phyloP scores from a whole-genome alignment of 2,888 invertebrate species.

The Tipula unca region DNA sequence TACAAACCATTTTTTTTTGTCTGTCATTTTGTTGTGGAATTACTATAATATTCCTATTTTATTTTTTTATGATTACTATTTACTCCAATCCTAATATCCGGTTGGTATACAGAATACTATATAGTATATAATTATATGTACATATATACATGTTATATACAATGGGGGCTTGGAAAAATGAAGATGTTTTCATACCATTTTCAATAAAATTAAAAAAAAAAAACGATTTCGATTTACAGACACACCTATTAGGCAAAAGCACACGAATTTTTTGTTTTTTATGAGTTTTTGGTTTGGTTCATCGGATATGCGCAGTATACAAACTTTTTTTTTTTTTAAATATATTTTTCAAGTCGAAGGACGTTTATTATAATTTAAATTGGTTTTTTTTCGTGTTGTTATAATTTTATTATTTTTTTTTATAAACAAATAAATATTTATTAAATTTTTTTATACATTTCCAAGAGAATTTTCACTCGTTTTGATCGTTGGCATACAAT shows the following conservation, averaged over 20 bases:
- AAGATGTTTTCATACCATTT: not conserved
- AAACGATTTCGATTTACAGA: not conserved
- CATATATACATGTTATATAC: not conserved
- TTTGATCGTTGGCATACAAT: not conserved
- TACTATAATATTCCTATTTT: not conserved
- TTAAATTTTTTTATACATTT: not conserved
- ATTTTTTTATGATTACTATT: not conserved
- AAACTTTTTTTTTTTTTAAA: not conserved
- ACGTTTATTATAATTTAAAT: not conserved
- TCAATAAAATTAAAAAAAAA: not conserved
- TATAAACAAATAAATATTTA: constrained; percentile 3
- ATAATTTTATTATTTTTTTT: not conserved
- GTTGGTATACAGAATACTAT: not conserved
- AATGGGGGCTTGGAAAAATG: not conserved
- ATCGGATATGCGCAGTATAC: not conserved
- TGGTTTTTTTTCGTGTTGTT: not conserved
- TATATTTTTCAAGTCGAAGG: not conserved
- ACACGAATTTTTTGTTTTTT: not conserved
- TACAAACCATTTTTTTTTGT: not conserved
- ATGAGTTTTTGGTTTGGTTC: not conserved
- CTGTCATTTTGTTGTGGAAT: not conserved
- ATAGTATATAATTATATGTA: not conserved
- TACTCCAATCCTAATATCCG: not conserved
- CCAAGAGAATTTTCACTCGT: not conserved
- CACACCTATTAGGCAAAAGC: not conserved